Percentiles rank a stretch among this genome's conserved stretches.
Conservation (phyloP, 2,888 invertebrate genomes). For the Ennomos erosarius region DNA sequence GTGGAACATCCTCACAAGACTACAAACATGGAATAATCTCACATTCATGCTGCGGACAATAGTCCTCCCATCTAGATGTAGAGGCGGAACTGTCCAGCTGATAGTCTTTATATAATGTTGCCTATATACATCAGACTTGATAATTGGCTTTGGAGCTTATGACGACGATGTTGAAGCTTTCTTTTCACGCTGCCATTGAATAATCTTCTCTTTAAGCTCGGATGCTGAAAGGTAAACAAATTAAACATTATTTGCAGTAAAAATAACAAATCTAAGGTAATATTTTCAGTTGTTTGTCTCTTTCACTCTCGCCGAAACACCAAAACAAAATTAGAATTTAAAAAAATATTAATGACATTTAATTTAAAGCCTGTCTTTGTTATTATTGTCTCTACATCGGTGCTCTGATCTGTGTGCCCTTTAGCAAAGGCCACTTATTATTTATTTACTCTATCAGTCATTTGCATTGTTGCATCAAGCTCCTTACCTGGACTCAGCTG, state of each 20-base stretch:
- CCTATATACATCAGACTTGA: constrained; percentile 82
- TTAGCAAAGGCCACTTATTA: too few relatives aligned
- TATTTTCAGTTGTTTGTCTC: too few relatives aligned
- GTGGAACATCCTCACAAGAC: constrained; percentile 59
- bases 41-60: constrained; percentile 77
- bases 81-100: constrained; percentile 66
- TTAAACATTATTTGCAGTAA: too few relatives aligned
- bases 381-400: too few relatives aligned
- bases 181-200: constrained; percentile 94
- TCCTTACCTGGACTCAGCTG: constrained; percentile 93
- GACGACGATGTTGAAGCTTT: constrained; percentile 71
- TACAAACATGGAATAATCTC: constrained; percentile 75
- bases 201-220: constrained; percentile 94
- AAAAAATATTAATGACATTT: too few relatives aligned
- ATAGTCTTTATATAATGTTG: constrained; percentile 71
- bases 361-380: too few relatives aligned
- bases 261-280: too few relatives aligned
- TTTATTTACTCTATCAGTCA: too few relatives aligned
- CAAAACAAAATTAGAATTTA: too few relatives aligned
- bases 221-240: constrained; percentile 84
- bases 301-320: too few relatives aligned
- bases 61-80: constrained; percentile 59
- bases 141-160: constrained; percentile 66
- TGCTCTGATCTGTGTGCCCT: too few relatives aligned
- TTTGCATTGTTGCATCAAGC: too few relatives aligned